Conservation (phyloP, 35 echinoderm and acorn worm species). For the Nesometra sesokonis region DNA sequence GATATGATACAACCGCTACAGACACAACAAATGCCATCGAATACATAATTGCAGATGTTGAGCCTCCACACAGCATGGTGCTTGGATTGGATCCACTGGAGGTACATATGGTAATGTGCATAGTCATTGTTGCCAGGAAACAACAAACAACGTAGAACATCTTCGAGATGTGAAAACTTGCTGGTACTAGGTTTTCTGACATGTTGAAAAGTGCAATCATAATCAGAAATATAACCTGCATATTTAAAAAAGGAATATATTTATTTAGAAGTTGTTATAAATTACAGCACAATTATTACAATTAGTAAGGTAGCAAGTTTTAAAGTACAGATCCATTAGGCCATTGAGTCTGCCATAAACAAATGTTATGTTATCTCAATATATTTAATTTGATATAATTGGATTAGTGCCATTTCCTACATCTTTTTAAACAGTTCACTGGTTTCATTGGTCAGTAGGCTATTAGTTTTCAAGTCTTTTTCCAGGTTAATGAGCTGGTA, state of each 20-base stretch:
- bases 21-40: constrained; percentile 16
- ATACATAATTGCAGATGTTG: constrained; percentile 4
- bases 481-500: no score
- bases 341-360: no score
- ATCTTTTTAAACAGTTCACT: no score
- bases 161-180: neutral
- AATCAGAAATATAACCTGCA: neutral
- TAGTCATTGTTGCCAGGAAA: constrained; percentile 37
- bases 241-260: neutral
- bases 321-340: no score
- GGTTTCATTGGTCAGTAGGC: no score
- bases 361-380: no score
- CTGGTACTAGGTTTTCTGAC: neutral
- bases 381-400: no score
- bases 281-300: no score
- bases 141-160: constrained; percentile 47
- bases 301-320: no score
- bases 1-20: constrained; percentile 10
- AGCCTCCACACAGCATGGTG: constrained; percentile 43
- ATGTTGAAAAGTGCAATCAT: neutral
- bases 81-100: constrained; percentile 27
- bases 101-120: constrained; percentile 64
- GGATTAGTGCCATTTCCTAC: no score
- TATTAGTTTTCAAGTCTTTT: no score
- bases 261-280: no score